These are phyloP conservation scores for Geophilus truncorum DNA, from an alignment of 2,888 invertebrate species.

Conservation along the genomic window DNA sequence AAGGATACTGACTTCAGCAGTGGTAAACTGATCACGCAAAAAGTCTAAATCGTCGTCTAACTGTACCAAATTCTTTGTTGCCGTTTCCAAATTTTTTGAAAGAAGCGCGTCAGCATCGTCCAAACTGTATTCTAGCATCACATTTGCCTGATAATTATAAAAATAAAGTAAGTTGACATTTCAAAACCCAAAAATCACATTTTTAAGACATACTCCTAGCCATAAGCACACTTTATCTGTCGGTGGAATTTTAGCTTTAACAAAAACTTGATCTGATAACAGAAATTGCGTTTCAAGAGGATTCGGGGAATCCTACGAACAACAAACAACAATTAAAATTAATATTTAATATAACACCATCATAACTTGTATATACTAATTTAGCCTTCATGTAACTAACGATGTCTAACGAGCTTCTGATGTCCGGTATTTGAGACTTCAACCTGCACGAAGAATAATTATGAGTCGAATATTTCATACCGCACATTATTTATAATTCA, in stretches of 20 bases:
- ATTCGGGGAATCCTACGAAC: slow-evolving; percentile 53
- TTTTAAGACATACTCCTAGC: slow-evolving; percentile 55
- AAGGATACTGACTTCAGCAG: slow-evolving; percentile 81
- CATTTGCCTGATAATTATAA: slow-evolving; percentile 62
- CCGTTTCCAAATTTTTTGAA: slow-evolving; percentile 74
- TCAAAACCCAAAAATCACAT: not conserved
- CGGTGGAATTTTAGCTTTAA: slow-evolving; percentile 78
- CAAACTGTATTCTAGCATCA: slow-evolving; percentile 92
- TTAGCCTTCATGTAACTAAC: slow-evolving; percentile 79
- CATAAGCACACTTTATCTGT: slow-evolving; percentile 76
- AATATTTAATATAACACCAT: not conserved
- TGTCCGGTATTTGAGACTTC: slow-evolving; percentile 88
- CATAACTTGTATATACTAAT: slow-evolving; percentile 50
- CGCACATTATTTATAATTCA: not conserved
- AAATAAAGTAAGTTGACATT: not conserved
- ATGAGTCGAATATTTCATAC: too few relatives aligned
- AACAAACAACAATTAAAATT: not conserved
- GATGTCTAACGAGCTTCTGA: slow-evolving; percentile 84
- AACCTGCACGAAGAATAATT: slow-evolving; percentile 53
- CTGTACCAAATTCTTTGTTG: slow-evolving; percentile 73
- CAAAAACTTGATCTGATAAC: slow-evolving; percentile 85
- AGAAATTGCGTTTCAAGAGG: slow-evolving; percentile 83
- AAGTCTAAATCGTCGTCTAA: slow-evolving; percentile 92
- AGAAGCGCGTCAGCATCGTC: slow-evolving; percentile 83
- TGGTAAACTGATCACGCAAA: slow-evolving; percentile 93